Evolutionary conservation across 2,797 vertebrate species (phyloP).

Genomic region (Poeciliopsis paucimaculata): DNA sequence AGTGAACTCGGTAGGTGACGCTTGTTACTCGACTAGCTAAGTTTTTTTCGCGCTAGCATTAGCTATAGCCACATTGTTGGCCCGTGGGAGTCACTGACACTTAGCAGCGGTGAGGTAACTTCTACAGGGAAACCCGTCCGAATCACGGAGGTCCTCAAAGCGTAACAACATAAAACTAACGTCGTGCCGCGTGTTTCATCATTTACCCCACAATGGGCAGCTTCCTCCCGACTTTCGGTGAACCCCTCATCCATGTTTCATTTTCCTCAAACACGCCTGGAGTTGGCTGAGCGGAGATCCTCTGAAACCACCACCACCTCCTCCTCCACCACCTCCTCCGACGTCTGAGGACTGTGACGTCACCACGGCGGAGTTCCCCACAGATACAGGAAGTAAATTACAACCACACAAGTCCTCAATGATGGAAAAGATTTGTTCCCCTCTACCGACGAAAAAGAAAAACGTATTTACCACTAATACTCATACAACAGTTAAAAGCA

Average conservation of each 20-base stretch:
- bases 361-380: constrained; percentile 55
- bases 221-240: constrained; percentile 94
- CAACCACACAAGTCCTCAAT: neutral
- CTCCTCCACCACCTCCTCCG: constrained; percentile 46
- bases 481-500: neutral
- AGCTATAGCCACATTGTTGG: constrained; percentile 73
- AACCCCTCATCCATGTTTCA: constrained; percentile 95
- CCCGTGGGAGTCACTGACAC: constrained; percentile 35
- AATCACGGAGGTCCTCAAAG: fast-evolving
- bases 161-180: fast-evolving
- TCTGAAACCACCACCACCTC: constrained; percentile 44
- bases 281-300: constrained; percentile 45
- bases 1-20: neutral
- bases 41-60: constrained; percentile 63
- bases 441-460: neutral
- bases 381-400: neutral
- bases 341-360: constrained; percentile 43
- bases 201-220: constrained; percentile 91
- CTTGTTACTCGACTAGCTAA: constrained; percentile 43
- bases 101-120: constrained; percentile 5
- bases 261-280: constrained; percentile 66
- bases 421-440: neutral
- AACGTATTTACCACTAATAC: neutral
- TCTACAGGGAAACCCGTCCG: neutral
- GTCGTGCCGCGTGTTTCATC: neutral